phyloP scores from a whole-genome alignment of 2,797 vertebrate species.

The Coregonus ussuriensis region DNA sequence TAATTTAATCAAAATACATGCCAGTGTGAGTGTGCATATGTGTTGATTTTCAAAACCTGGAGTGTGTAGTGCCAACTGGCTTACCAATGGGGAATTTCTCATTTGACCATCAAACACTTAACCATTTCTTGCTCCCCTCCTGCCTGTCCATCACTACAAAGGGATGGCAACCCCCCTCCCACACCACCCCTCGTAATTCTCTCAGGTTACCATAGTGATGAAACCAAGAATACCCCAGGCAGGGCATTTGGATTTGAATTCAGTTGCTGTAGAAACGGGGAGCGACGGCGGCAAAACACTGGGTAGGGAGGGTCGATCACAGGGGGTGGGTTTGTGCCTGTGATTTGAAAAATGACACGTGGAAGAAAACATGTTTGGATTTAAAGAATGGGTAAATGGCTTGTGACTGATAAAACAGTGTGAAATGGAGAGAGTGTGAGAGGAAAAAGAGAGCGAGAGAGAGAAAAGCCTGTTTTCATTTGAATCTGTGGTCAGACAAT shows the following conservation, averaged over 20 bases:
- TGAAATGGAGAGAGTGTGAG: conserved; percentile 30
- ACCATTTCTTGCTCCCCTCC: conserved; percentile 67
- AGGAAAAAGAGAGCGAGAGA: conserved; percentile 28
- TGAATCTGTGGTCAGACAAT: conserved; percentile 56
- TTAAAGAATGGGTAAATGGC: conserved; percentile 47
- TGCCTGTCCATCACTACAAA: conserved; percentile 72
- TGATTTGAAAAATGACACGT: conserved; percentile 72
- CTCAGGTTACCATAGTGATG: conserved; percentile 79
- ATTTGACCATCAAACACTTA: conserved; percentile 65
- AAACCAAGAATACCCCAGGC: conserved; percentile 62
- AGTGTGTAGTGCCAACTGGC: conserved; percentile 52
- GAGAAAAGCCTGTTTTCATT: conserved; percentile 49
- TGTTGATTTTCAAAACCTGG: conserved; percentile 61
- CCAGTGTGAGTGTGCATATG: conserved; percentile 55
- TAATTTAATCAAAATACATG: neutral
- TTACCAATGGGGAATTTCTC: conserved; percentile 47
- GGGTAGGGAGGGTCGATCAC: conserved; percentile 42
- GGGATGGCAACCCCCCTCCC: conserved; percentile 40
- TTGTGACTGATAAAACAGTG: conserved; percentile 31
- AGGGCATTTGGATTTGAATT: conserved; percentile 80
- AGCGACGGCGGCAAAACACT: conserved; percentile 38
- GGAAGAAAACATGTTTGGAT: conserved; percentile 47
- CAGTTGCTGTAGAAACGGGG: conserved; percentile 73
- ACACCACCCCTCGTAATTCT: conserved; percentile 62
- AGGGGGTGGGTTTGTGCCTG: conserved; percentile 42